A percentile compares a stretch with the other conserved stretches of the same genome.
phyloP scores from a whole-genome alignment of 2,797 vertebrate species.

The Periparus ater region DNA sequence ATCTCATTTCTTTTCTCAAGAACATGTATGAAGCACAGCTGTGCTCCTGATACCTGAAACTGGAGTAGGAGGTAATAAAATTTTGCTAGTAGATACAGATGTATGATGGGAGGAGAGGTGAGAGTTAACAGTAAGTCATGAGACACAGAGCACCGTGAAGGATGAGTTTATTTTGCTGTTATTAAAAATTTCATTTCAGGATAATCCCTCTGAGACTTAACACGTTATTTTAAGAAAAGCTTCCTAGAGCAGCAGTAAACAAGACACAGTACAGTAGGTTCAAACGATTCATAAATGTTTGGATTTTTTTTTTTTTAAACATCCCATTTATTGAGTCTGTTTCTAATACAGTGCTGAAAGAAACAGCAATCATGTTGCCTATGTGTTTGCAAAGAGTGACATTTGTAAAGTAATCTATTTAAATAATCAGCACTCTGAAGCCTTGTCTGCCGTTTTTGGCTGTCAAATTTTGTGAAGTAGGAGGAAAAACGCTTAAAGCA shows the following conservation, averaged over 20 bases:
- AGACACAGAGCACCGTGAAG: conserved; percentile 15
- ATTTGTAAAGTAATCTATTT: conserved; percentile 44
- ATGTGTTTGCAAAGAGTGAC: conserved; percentile 25
- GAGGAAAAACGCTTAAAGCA: not conserved
- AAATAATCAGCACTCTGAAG: conserved; percentile 33
- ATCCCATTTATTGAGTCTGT: conserved; percentile 33
- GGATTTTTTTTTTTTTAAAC: conserved; percentile 21
- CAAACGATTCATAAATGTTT: conserved; percentile 39
- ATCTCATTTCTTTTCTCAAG: not conserved
- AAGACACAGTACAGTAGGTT: conserved; percentile 39
- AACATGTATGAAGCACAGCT: not conserved
- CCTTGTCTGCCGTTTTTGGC: conserved; percentile 8
- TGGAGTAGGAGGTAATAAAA: not conserved
- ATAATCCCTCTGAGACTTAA: conserved; percentile 55
- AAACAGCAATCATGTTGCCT: conserved; percentile 26
- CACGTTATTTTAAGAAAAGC: conserved; percentile 48
- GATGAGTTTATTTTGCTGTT: conserved; percentile 64
- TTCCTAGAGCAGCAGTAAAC: conserved; percentile 58
- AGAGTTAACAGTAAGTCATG: conserved; percentile 38
- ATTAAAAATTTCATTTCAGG: conserved; percentile 62
- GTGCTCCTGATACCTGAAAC: not conserved
- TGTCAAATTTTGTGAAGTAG: conserved; percentile 25
- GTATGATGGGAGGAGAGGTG: not conserved
- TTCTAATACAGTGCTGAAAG: conserved; percentile 21
- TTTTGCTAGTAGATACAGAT: not conserved